Percentiles rank a stretch among this genome's conserved stretches.
phyloP scores from a whole-genome alignment of 2,797 vertebrate species.

The Tragopan temminckii region DNA sequence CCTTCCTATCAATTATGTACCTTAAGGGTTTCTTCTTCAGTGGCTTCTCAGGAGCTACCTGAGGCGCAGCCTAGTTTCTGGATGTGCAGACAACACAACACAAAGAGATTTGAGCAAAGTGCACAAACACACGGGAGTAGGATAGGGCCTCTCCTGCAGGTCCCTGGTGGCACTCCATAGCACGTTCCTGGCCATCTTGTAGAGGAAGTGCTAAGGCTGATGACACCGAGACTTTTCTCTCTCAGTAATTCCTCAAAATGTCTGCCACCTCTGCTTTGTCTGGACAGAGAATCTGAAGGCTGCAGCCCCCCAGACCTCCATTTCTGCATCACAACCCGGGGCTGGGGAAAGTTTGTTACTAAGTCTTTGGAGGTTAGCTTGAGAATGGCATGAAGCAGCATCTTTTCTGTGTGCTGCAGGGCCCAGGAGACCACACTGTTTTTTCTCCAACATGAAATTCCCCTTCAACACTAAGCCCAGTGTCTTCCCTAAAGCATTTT shows the following conservation, averaged over 20 bases:
- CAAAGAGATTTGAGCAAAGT: background rate
- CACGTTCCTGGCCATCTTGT: rapidly evolving
- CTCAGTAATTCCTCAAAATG: background rate
- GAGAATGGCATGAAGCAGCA: background rate
- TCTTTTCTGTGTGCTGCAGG: background rate
- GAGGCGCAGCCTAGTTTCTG: background rate
- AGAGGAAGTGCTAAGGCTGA: background rate
- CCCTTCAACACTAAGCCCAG: background rate
- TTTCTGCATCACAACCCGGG: background rate
- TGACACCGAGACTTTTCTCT: background rate
- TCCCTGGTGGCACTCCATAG: background rate
- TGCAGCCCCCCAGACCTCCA: background rate
- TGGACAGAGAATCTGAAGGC: background rate
- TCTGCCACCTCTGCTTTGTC: background rate
- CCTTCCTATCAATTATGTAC: background rate
- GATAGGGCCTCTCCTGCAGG: background rate
- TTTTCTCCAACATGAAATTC: background rate
- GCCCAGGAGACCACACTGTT: background rate
- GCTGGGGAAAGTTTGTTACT: background rate
- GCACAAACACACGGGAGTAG: background rate
- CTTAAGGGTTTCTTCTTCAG: background rate
- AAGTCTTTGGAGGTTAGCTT: background rate
- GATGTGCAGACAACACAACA: background rate
- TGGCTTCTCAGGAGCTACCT: background rate
- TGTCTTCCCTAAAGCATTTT: background rate